phyloP scores from a whole-genome alignment of 2,113 vertebrate species.

The Limnothrissa miodon region DNA sequence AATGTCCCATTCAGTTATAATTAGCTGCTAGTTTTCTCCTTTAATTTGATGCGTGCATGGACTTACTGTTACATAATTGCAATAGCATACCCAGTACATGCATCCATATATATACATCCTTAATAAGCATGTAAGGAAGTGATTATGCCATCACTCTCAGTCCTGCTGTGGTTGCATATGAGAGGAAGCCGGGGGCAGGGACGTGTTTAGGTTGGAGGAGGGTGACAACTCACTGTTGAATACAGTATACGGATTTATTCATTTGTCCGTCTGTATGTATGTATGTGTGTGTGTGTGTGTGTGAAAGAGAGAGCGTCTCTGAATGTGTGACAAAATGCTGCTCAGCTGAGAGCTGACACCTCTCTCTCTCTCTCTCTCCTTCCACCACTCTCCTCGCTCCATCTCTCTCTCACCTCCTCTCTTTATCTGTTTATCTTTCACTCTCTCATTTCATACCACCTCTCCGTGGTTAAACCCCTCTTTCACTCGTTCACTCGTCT shows the following conservation, averaged over 20 bases:
- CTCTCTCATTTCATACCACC: not conserved
- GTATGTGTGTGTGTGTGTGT: not conserved
- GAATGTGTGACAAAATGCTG: not conserved
- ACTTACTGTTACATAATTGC: no score
- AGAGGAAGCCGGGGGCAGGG: not conserved
- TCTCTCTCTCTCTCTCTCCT: not conserved
- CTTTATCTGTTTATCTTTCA: not conserved
- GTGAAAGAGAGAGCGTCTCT: not conserved
- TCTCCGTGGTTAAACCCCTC: not conserved
- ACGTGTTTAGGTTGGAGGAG: not conserved
- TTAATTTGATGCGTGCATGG: no score
- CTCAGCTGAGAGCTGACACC: not conserved
- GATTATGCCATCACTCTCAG: not conserved
- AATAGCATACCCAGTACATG: not conserved
- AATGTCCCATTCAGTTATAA: no score
- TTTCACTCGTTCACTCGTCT: not conserved
- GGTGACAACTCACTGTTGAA: constrained; percentile 5
- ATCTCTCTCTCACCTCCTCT: not conserved
- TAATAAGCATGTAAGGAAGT: not conserved
- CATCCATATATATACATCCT: not conserved
- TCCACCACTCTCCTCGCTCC: not conserved
- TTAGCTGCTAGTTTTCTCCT: no score
- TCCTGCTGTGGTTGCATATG: not conserved
- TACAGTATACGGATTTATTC: not conserved
- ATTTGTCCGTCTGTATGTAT: not conserved